Percentiles rank a stretch among this genome's conserved stretches.
Conservation (phyloP, 30 jellyfish, hydroid and myxozoan genomes). For the Catostylus mosaicus region DNA sequence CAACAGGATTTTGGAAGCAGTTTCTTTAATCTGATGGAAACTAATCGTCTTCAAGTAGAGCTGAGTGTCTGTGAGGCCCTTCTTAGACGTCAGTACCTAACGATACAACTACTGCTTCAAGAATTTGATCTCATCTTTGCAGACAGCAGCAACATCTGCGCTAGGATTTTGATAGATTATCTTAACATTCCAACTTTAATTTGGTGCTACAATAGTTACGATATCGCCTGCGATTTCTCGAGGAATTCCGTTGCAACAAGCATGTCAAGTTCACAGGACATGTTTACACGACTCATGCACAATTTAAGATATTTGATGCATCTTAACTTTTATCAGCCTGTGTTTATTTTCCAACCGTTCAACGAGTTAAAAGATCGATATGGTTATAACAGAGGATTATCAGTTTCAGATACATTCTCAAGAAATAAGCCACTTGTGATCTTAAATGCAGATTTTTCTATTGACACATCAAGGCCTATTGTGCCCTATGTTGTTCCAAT, state of each 20-base stretch:
- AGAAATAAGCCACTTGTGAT: conserved; percentile 60
- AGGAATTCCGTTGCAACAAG: conserved; percentile 6
- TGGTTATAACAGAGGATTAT: conserved; percentile 17
- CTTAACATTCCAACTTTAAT: conserved; percentile 50
- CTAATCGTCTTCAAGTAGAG: not conserved
- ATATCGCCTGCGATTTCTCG: conserved; percentile 14
- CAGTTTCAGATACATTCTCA: conserved; percentile 33
- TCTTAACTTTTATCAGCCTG: conserved; percentile 12
- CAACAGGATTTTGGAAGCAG: not conserved
- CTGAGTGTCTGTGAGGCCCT: conserved; percentile 28
- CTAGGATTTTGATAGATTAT: conserved; percentile 55
- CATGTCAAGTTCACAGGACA: not conserved
- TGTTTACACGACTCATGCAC: conserved; percentile 14
- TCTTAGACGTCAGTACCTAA: conserved; percentile 32
- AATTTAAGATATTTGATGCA: not conserved
- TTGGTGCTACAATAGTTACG: conserved; percentile 41
- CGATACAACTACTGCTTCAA: conserved; percentile 22
- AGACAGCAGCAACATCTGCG: conserved; percentile 51
- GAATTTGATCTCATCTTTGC: conserved; percentile 47
- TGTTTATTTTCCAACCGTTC: conserved; percentile 14
- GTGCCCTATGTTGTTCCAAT: conserved; percentile 66
- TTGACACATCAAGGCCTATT: conserved; percentile 57
- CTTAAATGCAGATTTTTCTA: conserved; percentile 31
- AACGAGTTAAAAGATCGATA: conserved; percentile 15
- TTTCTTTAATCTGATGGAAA: not conserved